Conservation (phyloP, 2,888 invertebrate species). For the Drosophila hawaiiensis region DNA sequence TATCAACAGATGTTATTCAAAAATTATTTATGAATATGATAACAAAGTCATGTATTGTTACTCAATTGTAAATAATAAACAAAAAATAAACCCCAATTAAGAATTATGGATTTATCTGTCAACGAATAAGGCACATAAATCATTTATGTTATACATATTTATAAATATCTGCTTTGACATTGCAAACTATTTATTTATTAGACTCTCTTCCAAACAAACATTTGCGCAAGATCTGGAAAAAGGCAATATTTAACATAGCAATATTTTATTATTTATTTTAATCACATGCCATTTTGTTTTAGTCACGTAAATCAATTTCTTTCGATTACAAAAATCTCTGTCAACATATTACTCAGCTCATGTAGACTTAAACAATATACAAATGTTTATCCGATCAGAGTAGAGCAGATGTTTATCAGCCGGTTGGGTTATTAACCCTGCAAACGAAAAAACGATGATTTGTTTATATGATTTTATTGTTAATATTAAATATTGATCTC, state of each 20-base stretch:
- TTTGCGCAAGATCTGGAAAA: not conserved
- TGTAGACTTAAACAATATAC: not conserved
- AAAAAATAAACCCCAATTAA: not conserved
- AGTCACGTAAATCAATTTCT: not conserved
- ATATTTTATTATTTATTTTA: not conserved
- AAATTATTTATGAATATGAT: constrained; percentile 6
- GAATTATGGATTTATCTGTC: constrained; percentile 14
- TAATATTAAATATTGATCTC: not conserved
- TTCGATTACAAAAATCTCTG: not conserved
- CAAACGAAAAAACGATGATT: not conserved
- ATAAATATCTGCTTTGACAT: not conserved
- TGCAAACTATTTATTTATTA: constrained; percentile 8
- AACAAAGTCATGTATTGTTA: constrained; percentile 34
- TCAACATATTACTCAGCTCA: not conserved
- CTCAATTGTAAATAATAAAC: constrained; percentile 9
- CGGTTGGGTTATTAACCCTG: not conserved
- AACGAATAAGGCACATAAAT: constrained; percentile 16
- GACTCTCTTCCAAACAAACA: not conserved
- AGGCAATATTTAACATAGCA: not conserved
- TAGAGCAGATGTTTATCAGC: not conserved
- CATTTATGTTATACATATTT: constrained; percentile 2
- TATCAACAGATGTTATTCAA: constrained; percentile 4
- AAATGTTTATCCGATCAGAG: not conserved
- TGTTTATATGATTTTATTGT: not conserved
- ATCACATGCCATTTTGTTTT: not conserved